These are phyloP conservation scores for Varroa destructor DNA, from an alignment of 1,140 invertebrate species.

Conservation along the genomic window DNA sequence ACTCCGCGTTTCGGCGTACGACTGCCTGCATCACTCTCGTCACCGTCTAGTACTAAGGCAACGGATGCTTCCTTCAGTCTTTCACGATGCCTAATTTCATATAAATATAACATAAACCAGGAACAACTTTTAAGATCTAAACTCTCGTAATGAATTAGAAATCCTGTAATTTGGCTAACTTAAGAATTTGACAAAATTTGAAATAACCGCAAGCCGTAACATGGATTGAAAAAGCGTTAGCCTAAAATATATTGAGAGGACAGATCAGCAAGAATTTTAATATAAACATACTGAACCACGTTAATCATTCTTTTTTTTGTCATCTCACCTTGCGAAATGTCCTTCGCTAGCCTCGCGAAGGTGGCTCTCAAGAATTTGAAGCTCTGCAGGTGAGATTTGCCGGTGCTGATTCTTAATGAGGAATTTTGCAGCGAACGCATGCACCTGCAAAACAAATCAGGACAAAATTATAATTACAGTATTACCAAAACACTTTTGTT, in stretches of 20 bases:
- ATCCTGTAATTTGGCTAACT: too few species aligned
- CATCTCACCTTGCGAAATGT: neutral
- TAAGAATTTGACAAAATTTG: too few species aligned
- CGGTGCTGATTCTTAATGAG: constrained; percentile 9
- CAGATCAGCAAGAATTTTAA: too few species aligned
- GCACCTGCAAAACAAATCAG: neutral
- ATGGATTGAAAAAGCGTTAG: too few species aligned
- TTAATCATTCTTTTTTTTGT: too few species aligned
- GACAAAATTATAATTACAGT: neutral
- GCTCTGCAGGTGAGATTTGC: constrained; percentile 19
- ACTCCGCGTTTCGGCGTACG: constrained; percentile 15
- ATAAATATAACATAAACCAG: too few species aligned
- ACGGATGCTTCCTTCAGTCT: constrained; percentile 18
- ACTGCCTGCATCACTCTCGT: constrained; percentile 7
- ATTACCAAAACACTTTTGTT: too few species aligned
- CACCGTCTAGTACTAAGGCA: neutral
- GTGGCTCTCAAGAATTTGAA: constrained; percentile 14
- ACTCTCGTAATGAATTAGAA: too few species aligned
- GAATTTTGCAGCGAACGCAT: constrained; percentile 20
- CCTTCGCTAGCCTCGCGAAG: constrained; percentile 11
- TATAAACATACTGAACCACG: too few species aligned
- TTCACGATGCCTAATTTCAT: neutral
- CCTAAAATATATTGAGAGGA: too few species aligned
- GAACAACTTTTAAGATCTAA: too few species aligned
- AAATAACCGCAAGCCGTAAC: too few species aligned